Evolutionary conservation across 2,797 vertebrate species (phyloP), one percentile per base, ranked within the genome.

Genomic region (Poliocrania exsul): DNA sequence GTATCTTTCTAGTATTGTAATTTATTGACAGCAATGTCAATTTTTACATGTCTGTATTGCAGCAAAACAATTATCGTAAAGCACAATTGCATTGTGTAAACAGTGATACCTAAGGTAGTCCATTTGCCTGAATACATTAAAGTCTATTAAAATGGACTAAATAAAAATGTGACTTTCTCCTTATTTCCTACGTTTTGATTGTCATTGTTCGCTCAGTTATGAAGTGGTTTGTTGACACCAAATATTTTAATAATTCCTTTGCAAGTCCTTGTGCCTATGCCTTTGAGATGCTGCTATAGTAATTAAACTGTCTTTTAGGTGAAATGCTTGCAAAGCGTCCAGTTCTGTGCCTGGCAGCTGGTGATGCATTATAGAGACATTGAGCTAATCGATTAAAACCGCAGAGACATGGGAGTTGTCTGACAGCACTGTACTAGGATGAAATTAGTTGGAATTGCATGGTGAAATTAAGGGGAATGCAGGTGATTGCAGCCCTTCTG

Each of bases 311-410:
- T 98, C 98, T 98, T 98, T 98, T 97, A 97, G 97, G 94, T 97
- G 98, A 98, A 98, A 98, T 98, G 98, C 97, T 98, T 98, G 97
- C 81, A 86, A 97, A 98, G 98, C 97, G 95, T 98, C 98, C 98
- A 97, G 98, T 98, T 98, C 97, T 97, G 97, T 97, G 98, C 98
- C 98, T 98, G 98, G 98, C 98, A 98, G 98, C 98, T 98, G 98
- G 98, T 98, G 98, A 98, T 99, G 98, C 98, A 98, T 99, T 98
- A 98, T 98, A 98, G 98, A 98, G 98, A 98, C 98, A 98, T 98
- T 98, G 98, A 98, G 98, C 98, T 98, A 98, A 99, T 99, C 98
- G 98, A 98, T 99, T 98, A 98, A 98, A 99, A 98, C 98, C 98
- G 97, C 98, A 98, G 98, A 98, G 98, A 98, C 98, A 98, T 98